Conservation (phyloP, 2,797 vertebrate species). For the Trachops cirrhosus region DNA sequence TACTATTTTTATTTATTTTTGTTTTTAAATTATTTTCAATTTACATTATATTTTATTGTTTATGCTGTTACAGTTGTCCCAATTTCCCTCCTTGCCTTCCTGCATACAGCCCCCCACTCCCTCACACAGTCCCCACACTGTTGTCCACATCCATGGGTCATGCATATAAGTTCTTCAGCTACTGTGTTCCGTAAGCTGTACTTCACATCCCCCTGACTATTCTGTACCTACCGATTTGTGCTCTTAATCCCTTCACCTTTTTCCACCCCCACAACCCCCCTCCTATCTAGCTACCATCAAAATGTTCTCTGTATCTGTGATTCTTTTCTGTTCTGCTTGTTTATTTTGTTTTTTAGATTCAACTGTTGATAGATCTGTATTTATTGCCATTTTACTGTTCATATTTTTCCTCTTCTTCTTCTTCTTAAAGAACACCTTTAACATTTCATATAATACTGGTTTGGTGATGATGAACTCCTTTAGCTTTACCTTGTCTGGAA, state of each 20-base stretch:
- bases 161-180: neutral
- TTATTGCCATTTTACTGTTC: neutral
- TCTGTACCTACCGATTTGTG: neutral
- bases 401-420: neutral
- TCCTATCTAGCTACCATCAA: neutral
- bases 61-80: neutral
- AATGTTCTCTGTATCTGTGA: neutral
- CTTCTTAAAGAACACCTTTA: neutral
- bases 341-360: neutral
- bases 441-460: neutral
- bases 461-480: neutral
- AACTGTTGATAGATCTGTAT: neutral
- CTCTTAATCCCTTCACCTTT: neutral
- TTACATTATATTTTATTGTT: neutral
- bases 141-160: neutral
- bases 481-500: neutral
- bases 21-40: neutral
- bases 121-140: neutral
- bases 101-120: neutral
- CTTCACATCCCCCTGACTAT: neutral
- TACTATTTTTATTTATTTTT: neutral
- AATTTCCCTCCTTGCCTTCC: neutral
- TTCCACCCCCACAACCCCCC: no score
- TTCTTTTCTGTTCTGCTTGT: neutral
- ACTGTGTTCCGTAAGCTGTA: neutral